Conservation (phyloP, 23 tunicate species). For the Botrylloides violaceus region DNA sequence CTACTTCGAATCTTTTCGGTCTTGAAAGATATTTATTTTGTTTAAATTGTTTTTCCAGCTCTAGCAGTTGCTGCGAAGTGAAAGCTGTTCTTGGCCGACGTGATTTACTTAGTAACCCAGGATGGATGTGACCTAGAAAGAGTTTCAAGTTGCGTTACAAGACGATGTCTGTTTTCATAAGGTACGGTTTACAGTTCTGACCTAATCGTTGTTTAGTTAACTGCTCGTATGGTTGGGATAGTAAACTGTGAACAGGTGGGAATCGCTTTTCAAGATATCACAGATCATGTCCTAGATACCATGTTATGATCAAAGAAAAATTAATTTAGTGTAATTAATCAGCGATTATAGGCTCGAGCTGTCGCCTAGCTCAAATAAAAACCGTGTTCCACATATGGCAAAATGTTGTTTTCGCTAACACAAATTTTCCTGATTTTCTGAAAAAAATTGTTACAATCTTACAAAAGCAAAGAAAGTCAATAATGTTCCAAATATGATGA, state of each 20-base stretch:
- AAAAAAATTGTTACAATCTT: neutral
- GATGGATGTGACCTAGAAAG: slow-evolving; percentile 48
- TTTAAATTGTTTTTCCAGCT: slow-evolving; percentile 86
- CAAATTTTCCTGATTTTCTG: neutral
- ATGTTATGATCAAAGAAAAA: neutral
- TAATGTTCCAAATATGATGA: neutral
- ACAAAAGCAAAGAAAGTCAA: neutral
- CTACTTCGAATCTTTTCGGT: slow-evolving; percentile 92
- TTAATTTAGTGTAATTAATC: neutral
- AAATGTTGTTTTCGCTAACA: neutral
- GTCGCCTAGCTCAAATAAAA: neutral
- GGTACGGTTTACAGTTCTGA: too few species aligned
- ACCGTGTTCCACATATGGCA: neutral
- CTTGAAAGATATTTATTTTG: slow-evolving; percentile 82
- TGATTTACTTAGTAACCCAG: slow-evolving; percentile 63
- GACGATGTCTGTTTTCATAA: neutral
- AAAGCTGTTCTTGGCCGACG: slow-evolving; percentile 96
- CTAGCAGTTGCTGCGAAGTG: slow-evolving; percentile 92
- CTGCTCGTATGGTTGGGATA: too few species aligned
- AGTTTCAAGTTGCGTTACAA: too few species aligned
- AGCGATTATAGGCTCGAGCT: neutral
- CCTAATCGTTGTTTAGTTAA: too few species aligned
- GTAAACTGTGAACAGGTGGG: neutral
- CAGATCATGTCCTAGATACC: neutral
- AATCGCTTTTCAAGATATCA: neutral